These are phyloP conservation scores for Leiothrix lutea DNA, from an alignment of 2,113 vertebrate genomes.

Conservation along the genomic window DNA sequence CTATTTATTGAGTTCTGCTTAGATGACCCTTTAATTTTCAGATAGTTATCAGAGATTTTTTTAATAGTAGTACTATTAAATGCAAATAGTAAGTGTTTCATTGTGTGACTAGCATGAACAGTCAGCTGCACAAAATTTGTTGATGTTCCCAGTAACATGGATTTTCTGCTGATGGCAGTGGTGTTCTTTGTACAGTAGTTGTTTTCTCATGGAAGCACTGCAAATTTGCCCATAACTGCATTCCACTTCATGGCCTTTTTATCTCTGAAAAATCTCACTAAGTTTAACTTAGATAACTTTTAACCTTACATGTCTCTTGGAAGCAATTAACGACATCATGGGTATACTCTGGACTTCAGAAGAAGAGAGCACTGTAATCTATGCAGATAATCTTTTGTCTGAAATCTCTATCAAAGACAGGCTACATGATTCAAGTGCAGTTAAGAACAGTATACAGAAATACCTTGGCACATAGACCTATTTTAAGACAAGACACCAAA, in stretches of 20 bases:
- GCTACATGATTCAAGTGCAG: neutral
- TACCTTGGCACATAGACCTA: neutral
- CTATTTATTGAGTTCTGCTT: neutral
- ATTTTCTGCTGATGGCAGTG: neutral
- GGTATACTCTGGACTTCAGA: neutral
- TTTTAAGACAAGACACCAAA: neutral
- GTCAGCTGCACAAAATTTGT: neutral
- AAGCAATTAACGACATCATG: neutral
- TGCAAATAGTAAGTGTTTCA: neutral
- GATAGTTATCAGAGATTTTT: neutral
- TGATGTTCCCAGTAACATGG: neutral
- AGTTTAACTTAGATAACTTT: neutral
- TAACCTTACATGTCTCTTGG: neutral
- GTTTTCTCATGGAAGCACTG: neutral
- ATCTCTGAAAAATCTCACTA: neutral
- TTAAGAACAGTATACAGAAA: neutral
- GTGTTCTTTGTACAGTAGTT: neutral
- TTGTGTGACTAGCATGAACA: neutral
- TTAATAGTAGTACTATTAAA: neutral
- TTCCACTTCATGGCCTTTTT: neutral
- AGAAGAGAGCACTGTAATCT: neutral
- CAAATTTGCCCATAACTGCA: neutral
- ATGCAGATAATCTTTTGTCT: neutral
- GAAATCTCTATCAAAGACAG: neutral
- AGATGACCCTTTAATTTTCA: neutral